phyloP scores from a whole-genome alignment of 92 coral and sea anemone genomes.

The Porites lobata region DNA sequence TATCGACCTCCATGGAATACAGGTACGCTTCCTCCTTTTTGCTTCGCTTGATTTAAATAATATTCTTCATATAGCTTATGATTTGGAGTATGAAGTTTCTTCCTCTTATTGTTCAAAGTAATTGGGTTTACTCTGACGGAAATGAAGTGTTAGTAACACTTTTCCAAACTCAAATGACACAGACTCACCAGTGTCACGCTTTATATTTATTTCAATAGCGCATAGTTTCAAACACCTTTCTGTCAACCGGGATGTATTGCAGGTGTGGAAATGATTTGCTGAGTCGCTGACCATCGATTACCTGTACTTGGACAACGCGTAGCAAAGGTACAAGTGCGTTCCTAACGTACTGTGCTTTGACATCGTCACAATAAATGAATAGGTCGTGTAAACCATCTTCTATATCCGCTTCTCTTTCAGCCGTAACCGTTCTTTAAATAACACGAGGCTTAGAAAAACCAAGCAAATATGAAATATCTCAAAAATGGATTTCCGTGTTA shows the following conservation, averaged over 20 bases:
- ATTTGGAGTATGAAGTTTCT: background rate
- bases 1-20: background rate
- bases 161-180: background rate
- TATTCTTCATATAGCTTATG: background rate
- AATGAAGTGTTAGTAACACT: background rate
- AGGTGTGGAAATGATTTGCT: constrained; percentile 65
- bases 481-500: background rate
- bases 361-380: constrained; percentile 49
- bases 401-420: constrained; percentile 52
- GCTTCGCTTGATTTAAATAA: background rate
- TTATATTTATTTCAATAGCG: background rate
- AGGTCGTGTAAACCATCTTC: constrained; percentile 34
- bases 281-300: constrained; percentile 37
- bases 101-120: too few relatives aligned
- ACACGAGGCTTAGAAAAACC: constrained; percentile 20
- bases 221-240: constrained; percentile 15
- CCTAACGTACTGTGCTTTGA: constrained; percentile 51
- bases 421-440: constrained; percentile 18
- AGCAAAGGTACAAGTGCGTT: constrained; percentile 46
- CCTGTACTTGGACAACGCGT: constrained; percentile 55
- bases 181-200: background rate
- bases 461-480: background rate
- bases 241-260: constrained; percentile 44
- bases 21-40: background rate
- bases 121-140: background rate